phyloP scores from a whole-genome alignment of 2,797 vertebrate genomes.

The Siniperca undulata region DNA sequence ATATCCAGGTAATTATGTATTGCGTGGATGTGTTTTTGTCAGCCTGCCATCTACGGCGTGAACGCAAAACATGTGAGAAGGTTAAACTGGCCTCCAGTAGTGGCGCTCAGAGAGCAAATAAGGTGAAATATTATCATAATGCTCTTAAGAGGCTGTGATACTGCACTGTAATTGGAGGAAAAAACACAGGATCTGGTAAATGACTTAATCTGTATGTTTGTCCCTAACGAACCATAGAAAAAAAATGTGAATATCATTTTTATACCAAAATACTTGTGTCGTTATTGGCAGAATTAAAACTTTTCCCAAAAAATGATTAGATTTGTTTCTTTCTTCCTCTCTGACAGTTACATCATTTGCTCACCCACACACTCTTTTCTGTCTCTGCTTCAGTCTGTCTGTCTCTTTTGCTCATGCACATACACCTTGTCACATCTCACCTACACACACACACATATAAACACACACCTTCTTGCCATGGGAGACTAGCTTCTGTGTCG shows the following conservation, averaged over 20 bases:
- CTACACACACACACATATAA: constrained; percentile 29
- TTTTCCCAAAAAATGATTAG: background rate
- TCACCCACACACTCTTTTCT: constrained; percentile 18
- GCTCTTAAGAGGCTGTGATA: constrained; percentile 1
- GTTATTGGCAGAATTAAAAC: background rate
- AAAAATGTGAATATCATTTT: background rate
- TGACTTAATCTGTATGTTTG: constrained; percentile 26
- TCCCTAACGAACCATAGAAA: background rate
- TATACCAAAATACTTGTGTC: background rate
- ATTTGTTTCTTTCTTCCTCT: background rate
- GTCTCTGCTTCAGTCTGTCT: constrained; percentile 10
- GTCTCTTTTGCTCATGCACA: background rate
- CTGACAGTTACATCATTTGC: constrained; percentile 18
- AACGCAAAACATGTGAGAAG: constrained; percentile 54
- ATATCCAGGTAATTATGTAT: constrained; percentile 73
- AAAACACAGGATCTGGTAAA: constrained; percentile 20
- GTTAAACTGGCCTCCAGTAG: constrained; percentile 59
- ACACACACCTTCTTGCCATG: constrained; percentile 54
- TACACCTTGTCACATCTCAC: constrained; percentile 17
- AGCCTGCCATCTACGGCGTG: constrained; percentile 40
- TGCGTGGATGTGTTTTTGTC: constrained; percentile 58
- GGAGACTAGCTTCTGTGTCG: constrained; percentile 75
- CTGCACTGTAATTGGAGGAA: constrained; percentile 22
- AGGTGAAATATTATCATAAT: constrained; percentile 53
- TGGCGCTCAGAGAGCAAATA: constrained; percentile 28